Conservation (phyloP, 1,140 invertebrate species). For the Sinonovacula constricta region DNA sequence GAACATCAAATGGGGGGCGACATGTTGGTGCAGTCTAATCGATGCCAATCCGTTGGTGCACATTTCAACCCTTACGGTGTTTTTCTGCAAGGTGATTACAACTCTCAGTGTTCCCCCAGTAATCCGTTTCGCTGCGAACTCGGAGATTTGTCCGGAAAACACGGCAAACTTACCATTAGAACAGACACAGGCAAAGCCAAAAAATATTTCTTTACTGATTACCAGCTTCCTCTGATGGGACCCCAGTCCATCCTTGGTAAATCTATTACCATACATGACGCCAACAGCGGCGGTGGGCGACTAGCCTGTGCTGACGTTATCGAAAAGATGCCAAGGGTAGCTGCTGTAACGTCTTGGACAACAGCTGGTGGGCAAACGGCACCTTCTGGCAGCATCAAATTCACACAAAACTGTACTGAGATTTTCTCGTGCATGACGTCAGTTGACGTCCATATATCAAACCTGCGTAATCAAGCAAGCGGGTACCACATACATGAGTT, state of each 20-base stretch:
- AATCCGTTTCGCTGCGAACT: slow-evolving; percentile 79
- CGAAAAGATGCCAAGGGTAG: slow-evolving; percentile 59
- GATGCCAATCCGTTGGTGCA: slow-evolving; percentile 85
- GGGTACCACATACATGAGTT: slow-evolving; percentile 80
- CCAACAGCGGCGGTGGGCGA: slow-evolving; percentile 90
- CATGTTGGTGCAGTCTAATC: slow-evolving; percentile 76
- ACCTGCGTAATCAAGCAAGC: slow-evolving; percentile 80
- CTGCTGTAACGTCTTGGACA: slow-evolving; percentile 75
- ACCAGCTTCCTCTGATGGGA: slow-evolving; percentile 87
- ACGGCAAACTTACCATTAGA: slow-evolving; percentile 86
- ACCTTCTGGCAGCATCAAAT: slow-evolving; percentile 53
- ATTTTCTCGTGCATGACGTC: slow-evolving; percentile 44
- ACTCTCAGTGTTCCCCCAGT: slow-evolving; percentile 72
- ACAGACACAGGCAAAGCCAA: slow-evolving; percentile 85
- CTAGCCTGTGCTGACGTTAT: slow-evolving; percentile 88
- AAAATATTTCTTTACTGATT: slow-evolving; percentile 88
- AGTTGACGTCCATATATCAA: slow-evolving; percentile 82
- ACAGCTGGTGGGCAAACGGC: slow-evolving; percentile 49
- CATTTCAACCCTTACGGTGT: slow-evolving; percentile 91
- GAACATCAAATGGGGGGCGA: slow-evolving; percentile 85
- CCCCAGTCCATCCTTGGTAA: slow-evolving; percentile 87
- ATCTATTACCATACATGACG: slow-evolving; percentile 93
- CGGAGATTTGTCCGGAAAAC: slow-evolving; percentile 81
- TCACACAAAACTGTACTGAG: slow-evolving; percentile 78
- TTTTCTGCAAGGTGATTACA: slow-evolving; percentile 54